A percentile compares a stretch with the other conserved stretches of the same genome.
These are phyloP conservation scores for Epinotia nisella DNA, from an alignment of 2,888 invertebrate genomes.

Conservation along the genomic window DNA sequence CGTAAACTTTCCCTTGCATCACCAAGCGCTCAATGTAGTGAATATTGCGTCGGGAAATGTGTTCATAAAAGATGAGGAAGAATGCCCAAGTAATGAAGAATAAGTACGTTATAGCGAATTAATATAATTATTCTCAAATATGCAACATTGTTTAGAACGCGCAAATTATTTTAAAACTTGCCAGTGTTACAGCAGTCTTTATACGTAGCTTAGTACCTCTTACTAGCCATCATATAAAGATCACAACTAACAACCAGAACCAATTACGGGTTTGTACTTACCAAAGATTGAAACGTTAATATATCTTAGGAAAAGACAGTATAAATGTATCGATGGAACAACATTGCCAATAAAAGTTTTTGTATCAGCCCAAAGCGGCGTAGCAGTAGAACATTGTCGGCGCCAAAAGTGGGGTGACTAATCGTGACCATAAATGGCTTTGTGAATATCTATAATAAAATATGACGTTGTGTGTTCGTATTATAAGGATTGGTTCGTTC, in stretches of 20 bases:
- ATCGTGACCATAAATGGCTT: constrained; percentile 38
- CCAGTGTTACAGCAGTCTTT: too few relatives aligned
- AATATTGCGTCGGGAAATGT: too few relatives aligned
- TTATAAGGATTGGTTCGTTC: constrained; percentile 17
- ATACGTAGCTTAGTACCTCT: too few relatives aligned
- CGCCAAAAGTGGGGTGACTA: constrained; percentile 38
- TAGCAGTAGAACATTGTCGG: constrained; percentile 25
- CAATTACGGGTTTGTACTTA: constrained; percentile 42
- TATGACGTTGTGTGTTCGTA: constrained; percentile 16
- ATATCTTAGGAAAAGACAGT: constrained; percentile 49
- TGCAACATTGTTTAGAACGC: too few relatives aligned
- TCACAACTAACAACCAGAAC: not conserved
- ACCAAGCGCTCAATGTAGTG: too few relatives aligned
- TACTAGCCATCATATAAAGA: too few relatives aligned
- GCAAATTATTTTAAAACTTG: too few relatives aligned
- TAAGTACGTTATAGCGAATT: too few relatives aligned
- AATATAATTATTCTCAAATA: too few relatives aligned
- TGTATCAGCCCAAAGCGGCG: constrained; percentile 41
- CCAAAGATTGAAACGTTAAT: constrained; percentile 48
- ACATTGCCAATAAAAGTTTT: constrained; percentile 49
- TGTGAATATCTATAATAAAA: constrained; percentile 34
- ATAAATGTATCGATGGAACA: constrained; percentile 54
- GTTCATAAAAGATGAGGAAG: too few relatives aligned
- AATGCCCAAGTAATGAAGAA: too few relatives aligned
- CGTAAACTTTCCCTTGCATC: too few relatives aligned